Evolutionary conservation across 1,140 invertebrate genomes (phyloP).

Genomic region (Druon quercuslanigerum): DNA sequence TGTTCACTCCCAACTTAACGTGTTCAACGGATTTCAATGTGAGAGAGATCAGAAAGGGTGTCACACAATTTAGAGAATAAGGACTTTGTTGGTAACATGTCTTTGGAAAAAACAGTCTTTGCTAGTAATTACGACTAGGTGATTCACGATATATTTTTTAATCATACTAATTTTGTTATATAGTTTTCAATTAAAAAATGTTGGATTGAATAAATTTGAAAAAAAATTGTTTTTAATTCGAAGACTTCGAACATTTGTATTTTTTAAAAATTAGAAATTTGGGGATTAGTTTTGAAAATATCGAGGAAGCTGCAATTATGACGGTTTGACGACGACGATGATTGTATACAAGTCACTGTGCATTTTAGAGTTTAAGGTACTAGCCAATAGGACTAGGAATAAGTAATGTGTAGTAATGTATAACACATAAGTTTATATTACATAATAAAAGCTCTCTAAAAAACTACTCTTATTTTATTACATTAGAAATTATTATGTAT

Average conservation of each 20-base stretch:
- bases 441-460: constrained; percentile 72
- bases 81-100: background rate
- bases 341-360: constrained; percentile 70
- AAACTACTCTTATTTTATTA: constrained; percentile 38
- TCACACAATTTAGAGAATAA: constrained; percentile 9
- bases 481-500: too few species aligned
- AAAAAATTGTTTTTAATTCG: too few species aligned
- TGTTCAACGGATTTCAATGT: background rate
- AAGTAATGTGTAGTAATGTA: constrained; percentile 71
- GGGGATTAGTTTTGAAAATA: background rate
- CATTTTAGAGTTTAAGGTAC: constrained; percentile 68
- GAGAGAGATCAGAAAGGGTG: background rate
- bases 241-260: too few species aligned
- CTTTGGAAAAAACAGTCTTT: background rate
- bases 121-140: constrained; percentile 4
- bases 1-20: background rate
- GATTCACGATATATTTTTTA: constrained; percentile 2
- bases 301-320: background rate
- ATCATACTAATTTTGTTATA: background rate
- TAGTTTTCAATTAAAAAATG: background rate
- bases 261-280: too few species aligned
- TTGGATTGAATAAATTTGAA: too few species aligned
- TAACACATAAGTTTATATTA: constrained; percentile 75
- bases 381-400: constrained; percentile 67
- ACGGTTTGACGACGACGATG: constrained; percentile 50